These are phyloP conservation scores for Rhinophrynus dorsalis DNA, from an alignment of 2,797 vertebrate genomes.

Conservation along the genomic window DNA sequence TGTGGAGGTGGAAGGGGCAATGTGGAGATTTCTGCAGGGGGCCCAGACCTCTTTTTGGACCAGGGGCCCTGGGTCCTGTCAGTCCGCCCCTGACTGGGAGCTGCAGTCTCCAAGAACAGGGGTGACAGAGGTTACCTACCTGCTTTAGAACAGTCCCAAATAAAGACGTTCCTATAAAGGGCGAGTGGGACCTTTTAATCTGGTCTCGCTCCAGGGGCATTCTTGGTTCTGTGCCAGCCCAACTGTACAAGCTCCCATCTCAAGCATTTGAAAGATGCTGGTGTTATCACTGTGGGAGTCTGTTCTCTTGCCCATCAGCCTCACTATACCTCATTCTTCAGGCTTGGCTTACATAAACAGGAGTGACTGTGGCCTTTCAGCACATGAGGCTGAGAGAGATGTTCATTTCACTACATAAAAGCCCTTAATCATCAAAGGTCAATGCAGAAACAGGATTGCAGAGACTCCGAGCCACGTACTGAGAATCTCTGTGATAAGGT, in stretches of 20 bases:
- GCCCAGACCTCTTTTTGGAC: too few relatives aligned
- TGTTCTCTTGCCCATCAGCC: background rate
- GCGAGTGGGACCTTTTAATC: too few relatives aligned
- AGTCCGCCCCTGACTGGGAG: too few relatives aligned
- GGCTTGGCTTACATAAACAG: background rate
- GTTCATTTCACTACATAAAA: background rate
- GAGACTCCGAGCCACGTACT: background rate
- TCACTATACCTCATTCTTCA: background rate
- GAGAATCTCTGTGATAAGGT: background rate
- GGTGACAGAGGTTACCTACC: too few relatives aligned
- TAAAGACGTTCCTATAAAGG: too few relatives aligned
- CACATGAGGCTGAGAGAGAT: background rate
- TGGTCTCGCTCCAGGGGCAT: background rate
- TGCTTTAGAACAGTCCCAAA: too few relatives aligned
- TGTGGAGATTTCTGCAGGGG: too few relatives aligned
- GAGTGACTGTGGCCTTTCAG: background rate
- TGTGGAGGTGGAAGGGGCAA: too few relatives aligned
- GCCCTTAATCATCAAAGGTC: constrained; percentile 11
- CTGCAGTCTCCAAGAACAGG: too few relatives aligned
- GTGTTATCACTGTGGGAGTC: constrained; percentile 1
- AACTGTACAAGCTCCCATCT: background rate
- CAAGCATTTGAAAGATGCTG: background rate
- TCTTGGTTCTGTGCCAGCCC: constrained; percentile 3
- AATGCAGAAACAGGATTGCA: background rate
- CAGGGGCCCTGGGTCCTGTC: too few relatives aligned